phyloP scores from a whole-genome alignment of 2,113 vertebrate species.

The Columba livia region DNA sequence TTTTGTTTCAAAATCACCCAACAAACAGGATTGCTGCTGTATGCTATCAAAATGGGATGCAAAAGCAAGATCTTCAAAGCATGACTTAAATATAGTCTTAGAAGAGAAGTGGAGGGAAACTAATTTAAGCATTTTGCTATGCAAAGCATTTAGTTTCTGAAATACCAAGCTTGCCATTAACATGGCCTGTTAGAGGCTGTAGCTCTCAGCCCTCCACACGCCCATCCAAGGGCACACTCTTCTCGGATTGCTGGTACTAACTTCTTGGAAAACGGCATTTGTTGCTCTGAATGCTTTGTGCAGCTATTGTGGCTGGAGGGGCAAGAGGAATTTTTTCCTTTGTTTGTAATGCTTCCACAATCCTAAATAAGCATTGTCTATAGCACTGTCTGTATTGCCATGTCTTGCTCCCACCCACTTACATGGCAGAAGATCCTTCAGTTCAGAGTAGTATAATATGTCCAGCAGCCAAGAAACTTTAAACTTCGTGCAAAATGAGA shows the following conservation, averaged over 20 bases:
- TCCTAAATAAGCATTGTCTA: conserved; percentile 53
- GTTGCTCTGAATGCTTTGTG: conserved; percentile 17
- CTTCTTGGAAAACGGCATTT: conserved; percentile 5
- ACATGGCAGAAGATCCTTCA: conserved; percentile 2
- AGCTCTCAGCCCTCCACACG: neutral
- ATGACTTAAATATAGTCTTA: neutral
- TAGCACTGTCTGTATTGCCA: neutral
- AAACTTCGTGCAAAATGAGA: conserved; percentile 12
- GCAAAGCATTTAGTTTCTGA: neutral
- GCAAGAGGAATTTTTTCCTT: conserved; percentile 38
- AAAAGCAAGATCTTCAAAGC: conserved; percentile 50
- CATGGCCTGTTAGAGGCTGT: fast-evolving
- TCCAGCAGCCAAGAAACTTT: conserved; percentile 29
- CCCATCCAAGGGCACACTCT: neutral
- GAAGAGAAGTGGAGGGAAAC: neutral
- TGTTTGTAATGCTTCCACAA: conserved; percentile 39
- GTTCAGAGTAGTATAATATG: neutral
- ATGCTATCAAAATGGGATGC: conserved; percentile 1
- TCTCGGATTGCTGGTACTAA: neutral
- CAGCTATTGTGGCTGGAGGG: conserved; percentile 27
- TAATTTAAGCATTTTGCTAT: neutral
- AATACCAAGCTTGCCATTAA: neutral
- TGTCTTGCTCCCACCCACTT: conserved; percentile 45
- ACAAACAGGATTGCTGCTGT: neutral
- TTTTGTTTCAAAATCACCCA: conserved; percentile 8